Evolutionary conservation across 1,140 invertebrate species (phyloP).

Genomic region (Trichonephila clavata): DNA sequence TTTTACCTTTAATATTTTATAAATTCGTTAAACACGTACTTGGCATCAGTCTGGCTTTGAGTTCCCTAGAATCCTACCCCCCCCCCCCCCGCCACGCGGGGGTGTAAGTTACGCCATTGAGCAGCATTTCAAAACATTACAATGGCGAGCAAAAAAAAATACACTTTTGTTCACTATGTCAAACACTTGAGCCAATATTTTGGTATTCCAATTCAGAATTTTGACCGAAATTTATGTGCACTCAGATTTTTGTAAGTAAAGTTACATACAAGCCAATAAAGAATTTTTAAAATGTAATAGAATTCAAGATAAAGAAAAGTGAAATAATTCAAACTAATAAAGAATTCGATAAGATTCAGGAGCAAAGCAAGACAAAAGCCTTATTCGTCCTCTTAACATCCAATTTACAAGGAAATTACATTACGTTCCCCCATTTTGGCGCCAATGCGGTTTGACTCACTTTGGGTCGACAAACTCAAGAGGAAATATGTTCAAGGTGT

Average conservation of each 20-base stretch:
- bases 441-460: neutral
- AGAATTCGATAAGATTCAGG: neutral
- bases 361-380: neutral
- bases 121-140: no score
- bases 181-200: no score
- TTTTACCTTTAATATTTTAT: no score
- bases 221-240: no score
- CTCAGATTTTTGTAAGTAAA: neutral
- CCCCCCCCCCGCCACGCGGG: no score
- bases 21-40: no score
- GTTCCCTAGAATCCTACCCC: no score
- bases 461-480: constrained; percentile 7
- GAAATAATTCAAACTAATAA: neutral
- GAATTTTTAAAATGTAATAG: neutral
- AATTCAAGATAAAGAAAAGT: neutral
- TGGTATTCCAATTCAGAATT: no score
- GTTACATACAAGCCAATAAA: neutral
- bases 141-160: no score
- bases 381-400: neutral
- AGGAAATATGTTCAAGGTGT: constrained; percentile 17
- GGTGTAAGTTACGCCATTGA: no score
- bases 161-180: no score
- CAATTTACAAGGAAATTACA: neutral
- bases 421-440: neutral
- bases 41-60: no score